These are phyloP conservation scores for Halocynthia roretzi DNA, from an alignment of 23 tunicate genomes.

Conservation along the genomic window DNA sequence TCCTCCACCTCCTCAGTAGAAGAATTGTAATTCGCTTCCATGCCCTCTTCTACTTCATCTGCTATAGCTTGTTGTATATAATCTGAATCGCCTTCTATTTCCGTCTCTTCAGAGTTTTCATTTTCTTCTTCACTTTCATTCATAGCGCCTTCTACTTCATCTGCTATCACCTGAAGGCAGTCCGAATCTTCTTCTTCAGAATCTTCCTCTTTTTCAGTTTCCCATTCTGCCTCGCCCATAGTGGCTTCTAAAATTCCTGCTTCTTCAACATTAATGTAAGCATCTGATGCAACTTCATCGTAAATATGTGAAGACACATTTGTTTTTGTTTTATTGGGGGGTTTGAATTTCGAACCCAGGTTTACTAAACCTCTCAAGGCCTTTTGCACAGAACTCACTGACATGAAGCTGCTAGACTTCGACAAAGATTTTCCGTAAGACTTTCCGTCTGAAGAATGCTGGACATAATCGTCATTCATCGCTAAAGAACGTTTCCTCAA, in stretches of 20 bases:
- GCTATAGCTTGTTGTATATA: too few relatives aligned
- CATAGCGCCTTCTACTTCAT: neutral
- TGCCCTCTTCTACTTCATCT: too few relatives aligned
- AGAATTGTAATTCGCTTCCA: too few relatives aligned
- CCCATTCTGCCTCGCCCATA: neutral
- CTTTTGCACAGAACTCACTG: neutral
- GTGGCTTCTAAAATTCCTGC: neutral
- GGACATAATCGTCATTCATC: neutral
- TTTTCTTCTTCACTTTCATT: neutral
- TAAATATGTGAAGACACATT: neutral
- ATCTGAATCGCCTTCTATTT: too few relatives aligned
- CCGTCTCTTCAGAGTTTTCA: neutral
- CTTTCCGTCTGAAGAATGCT: neutral
- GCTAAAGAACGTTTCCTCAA: neutral
- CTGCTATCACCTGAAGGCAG: neutral
- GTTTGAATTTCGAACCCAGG: constrained; percentile 7
- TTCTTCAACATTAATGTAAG: neutral
- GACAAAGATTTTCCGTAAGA: too few relatives aligned
- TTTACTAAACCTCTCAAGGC: constrained; percentile 14
- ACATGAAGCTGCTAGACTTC: too few relatives aligned
- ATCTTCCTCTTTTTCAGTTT: neutral
- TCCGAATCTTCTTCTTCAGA: neutral
- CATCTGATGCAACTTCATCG: constrained; percentile 5
- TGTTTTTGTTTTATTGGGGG: neutral
- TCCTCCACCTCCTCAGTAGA: too few relatives aligned